Evolutionary conservation across 2,888 invertebrate genomes (phyloP), one percentile per base, ranked within the genome.

Genomic region (Pristionchus entomophagus): DNA sequence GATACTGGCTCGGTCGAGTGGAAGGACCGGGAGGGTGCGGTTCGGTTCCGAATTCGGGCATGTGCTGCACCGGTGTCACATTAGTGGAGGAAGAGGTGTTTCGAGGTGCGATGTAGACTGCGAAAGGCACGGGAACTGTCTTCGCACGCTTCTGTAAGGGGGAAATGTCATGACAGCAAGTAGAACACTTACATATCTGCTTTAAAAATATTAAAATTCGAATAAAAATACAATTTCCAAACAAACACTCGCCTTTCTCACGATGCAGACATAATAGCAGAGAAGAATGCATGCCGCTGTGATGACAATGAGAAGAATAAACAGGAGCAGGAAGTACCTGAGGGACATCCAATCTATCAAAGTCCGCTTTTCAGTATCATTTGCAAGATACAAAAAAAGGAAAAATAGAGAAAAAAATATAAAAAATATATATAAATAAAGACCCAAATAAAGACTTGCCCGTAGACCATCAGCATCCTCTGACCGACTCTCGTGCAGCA

Each of bases 281-380:
- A 73, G 73, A n/a, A 73, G 73, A 14, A 73, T 19, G 26, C 5
- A 12, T 10, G 45, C 22, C 2, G 26, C 41, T 2, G 73, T 41
- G 12, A 41, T 3, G 8, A 45, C 45, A 41, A 73, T n/a, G 6
- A 45, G n/a, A 41, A 73, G 22, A 3, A 73, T n/a, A 26, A 73
- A 2, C 17, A 73, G 73, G 14, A 73, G 73, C 12, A 73, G n/a
- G 41, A 73, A 45, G 17, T 73, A 73, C n/a, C 73, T 73, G 73
- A 73, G 0, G 0, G 12, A 41, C 0, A 45, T 26, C 0, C 29
- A 10, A 41, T 73, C 8, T 32, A 26, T 35, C 35, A 3, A 65
- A 10, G 14, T 10, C 35, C 14, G 35, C 6, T 10, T 6, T 65
- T 65, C 10, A 56, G 56, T 56, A 56, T 17, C 19, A 22, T 17